Evolutionary conservation across 2,888 invertebrate genomes (phyloP), one percentile per base, ranked within the genome.

Genomic region (Liodrosophila aerea): DNA sequence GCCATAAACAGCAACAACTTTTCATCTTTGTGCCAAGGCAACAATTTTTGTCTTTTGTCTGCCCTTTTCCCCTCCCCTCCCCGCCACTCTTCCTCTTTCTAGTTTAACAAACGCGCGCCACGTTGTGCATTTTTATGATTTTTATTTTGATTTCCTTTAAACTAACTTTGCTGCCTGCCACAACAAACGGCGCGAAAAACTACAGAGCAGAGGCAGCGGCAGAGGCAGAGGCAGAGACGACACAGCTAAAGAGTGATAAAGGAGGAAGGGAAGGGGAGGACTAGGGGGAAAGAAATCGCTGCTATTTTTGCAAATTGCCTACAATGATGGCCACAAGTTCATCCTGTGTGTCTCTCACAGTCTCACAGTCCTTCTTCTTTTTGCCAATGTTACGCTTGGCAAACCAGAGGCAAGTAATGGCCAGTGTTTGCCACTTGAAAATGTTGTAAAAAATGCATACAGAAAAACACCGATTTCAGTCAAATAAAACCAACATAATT

Each of bases 81-180:
- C 37, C 22, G 13, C 15, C 8, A 7, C 7, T 12, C 5, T 1
- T 22, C 34, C 2, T 29, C 36, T 45, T 18, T 9, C 27, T 16
- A 7, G 62, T 56, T 67, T 76, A 67, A 63, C 68, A 70, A 70
- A 73, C 72, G 58, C 75, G 81, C 59, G 85, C 60, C 77, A 77
- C 83, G 84, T 65, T 81, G 76, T 73, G 85, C 84, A 83, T 85
- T 81, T 81, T 81, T 81, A 81, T 81, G 84, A 81, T 81, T 81
- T 85, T 85, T 81, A 85, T 81, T 81, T 85, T 81, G 84, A 85
- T 81, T 85, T 81, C 81, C 86, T 82, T 80, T 80, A 85, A 80
- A 80, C 85, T 80, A 82, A 82, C 75, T 78, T 84, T 65, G 57
- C 58, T 53, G 47, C 58, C 62, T 61, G 56, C 49, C 43, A 49